phyloP scores from a whole-genome alignment of 2,888 invertebrate genomes.

The Tetragonisca angustula region DNA sequence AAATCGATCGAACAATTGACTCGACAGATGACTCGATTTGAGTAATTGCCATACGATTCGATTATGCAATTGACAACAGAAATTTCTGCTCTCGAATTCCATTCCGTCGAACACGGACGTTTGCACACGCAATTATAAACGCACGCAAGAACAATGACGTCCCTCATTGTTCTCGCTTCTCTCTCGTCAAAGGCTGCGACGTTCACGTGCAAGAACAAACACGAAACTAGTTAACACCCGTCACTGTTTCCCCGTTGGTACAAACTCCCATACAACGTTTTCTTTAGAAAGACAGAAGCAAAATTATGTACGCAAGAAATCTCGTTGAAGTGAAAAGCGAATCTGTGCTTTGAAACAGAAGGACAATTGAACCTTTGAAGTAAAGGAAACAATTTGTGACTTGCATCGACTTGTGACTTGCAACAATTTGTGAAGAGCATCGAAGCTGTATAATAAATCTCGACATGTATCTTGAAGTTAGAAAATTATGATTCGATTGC shows the following conservation, averaged over 20 bases:
- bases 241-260: neutral
- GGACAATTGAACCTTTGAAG: too few relatives aligned
- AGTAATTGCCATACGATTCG: too few relatives aligned
- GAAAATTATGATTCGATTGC: too few relatives aligned
- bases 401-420: too few relatives aligned
- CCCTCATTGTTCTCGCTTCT: slow-evolving; percentile 68
- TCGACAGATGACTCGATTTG: too few relatives aligned
- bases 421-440: too few relatives aligned
- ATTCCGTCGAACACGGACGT: slow-evolving; percentile 52
- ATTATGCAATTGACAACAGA: too few relatives aligned
- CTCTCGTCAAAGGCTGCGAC: slow-evolving; percentile 65
- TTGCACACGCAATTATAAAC: slow-evolving; percentile 65
- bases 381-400: too few relatives aligned
- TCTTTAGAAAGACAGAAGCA: neutral
- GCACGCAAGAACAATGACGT: slow-evolving; percentile 48
- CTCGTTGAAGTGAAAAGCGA: neutral
- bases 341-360: neutral
- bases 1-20: too few relatives aligned
- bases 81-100: slow-evolving; percentile 4
- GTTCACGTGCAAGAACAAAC: slow-evolving; percentile 25
- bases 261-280: neutral
- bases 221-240: slow-evolving; percentile 5
- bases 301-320: neutral
- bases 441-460: too few relatives aligned
- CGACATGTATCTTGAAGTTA: too few relatives aligned